phyloP scores from a whole-genome alignment of 2,888 invertebrate genomes.

The Sepioteuthis lessoniana region DNA sequence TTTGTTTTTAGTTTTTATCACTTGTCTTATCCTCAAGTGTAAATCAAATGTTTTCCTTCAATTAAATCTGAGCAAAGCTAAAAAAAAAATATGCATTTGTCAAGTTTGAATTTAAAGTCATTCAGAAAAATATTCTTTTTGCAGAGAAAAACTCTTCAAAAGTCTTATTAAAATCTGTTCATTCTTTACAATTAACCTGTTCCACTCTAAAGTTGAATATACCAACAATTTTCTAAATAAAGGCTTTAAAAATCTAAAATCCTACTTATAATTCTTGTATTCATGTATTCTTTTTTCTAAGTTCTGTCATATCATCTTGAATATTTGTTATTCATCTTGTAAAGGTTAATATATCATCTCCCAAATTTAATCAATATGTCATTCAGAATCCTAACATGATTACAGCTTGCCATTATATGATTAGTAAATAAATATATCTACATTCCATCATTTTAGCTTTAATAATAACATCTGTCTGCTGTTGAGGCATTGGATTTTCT shows the following conservation, averaged over 20 bases:
- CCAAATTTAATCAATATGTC: neutral
- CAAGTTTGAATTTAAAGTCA: too few species aligned
- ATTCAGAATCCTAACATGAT: neutral
- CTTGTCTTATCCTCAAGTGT: too few species aligned
- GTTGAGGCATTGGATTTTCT: neutral
- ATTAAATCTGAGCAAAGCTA: too few species aligned
- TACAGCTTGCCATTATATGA: neutral
- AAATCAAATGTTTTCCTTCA: too few species aligned
- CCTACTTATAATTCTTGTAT: neutral
- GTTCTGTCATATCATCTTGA: neutral
- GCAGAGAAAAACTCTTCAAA: too few species aligned
- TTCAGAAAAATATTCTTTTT: too few species aligned
- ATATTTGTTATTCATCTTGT: neutral
- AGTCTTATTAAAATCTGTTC: too few species aligned
- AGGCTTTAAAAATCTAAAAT: neutral
- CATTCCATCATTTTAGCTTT: neutral
- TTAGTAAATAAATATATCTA: neutral
- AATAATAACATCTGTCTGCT: neutral
- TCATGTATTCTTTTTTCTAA: neutral
- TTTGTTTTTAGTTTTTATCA: too few species aligned
- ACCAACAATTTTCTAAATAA: neutral
- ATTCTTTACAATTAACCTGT: neutral
- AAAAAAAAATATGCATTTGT: too few species aligned
- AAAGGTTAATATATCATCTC: neutral
- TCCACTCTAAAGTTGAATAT: neutral